phyloP scores from a whole-genome alignment of 2,113 vertebrate genomes.

The Barbus barbus region DNA sequence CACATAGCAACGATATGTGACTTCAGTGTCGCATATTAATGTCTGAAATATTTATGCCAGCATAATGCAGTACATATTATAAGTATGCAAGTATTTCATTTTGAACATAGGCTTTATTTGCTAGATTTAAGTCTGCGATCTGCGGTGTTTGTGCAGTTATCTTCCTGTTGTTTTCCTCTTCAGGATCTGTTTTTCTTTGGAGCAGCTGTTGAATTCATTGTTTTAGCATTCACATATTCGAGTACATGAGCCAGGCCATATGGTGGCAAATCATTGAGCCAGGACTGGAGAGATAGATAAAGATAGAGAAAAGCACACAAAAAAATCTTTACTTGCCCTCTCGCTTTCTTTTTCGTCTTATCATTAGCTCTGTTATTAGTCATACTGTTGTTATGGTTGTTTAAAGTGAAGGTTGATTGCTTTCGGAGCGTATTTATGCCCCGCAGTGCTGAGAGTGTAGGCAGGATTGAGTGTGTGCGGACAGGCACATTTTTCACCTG shows the following conservation, averaged over 20 bases:
- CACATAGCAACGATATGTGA: neutral
- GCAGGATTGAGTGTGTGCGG: constrained; percentile 48
- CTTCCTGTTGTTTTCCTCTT: constrained; percentile 47
- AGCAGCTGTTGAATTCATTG: constrained; percentile 54
- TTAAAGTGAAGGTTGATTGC: constrained; percentile 43
- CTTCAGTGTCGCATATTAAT: neutral
- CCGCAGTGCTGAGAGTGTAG: constrained; percentile 30
- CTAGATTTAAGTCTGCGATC: constrained; percentile 23
- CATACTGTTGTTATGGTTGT: constrained; percentile 32
- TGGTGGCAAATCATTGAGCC: constrained; percentile 40
- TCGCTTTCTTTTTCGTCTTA: neutral
- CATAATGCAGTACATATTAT: neutral
- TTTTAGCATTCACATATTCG: constrained; percentile 44
- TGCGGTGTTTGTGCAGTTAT: constrained; percentile 34
- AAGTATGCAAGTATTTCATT: neutral
- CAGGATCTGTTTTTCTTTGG: constrained; percentile 29
- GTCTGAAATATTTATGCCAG: too few relatives aligned
- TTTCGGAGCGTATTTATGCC: constrained; percentile 46
- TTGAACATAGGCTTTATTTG: neutral
- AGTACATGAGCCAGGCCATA: constrained; percentile 55
- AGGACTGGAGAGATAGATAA: constrained; percentile 11
- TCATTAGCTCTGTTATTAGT: constrained; percentile 39
- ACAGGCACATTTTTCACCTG: constrained; percentile 56
- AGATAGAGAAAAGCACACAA: constrained; percentile 33
- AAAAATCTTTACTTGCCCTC: neutral